These are phyloP conservation scores for Morone chrysops DNA, from an alignment of 2,113 vertebrate genomes.

Conservation along the genomic window DNA sequence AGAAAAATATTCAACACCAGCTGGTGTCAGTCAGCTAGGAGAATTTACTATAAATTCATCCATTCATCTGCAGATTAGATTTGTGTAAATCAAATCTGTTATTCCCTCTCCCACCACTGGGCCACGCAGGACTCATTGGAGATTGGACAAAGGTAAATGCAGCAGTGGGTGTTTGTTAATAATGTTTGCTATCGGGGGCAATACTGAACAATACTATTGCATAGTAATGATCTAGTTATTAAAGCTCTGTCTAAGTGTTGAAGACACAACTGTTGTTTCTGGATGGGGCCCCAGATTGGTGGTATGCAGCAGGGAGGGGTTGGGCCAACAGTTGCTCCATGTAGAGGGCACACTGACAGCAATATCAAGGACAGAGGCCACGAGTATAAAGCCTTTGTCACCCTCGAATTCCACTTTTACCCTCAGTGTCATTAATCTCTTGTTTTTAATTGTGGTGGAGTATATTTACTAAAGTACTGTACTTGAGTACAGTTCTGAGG, in stretches of 20 bases:
- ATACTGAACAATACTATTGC: constrained; percentile 10
- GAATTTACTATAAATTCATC: constrained; percentile 35
- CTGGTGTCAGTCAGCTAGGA: constrained; percentile 58
- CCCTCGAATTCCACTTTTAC: constrained; percentile 44
- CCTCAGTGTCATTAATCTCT: constrained; percentile 20
- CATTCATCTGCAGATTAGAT: constrained; percentile 1
- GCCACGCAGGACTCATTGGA: neutral
- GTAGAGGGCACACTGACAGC: constrained; percentile 75
- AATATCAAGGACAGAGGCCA: constrained; percentile 77
- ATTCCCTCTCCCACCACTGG: neutral
- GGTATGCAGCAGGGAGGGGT: constrained; percentile 74
- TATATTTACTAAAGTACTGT: neutral
- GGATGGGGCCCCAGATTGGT: constrained; percentile 69
- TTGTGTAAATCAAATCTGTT: neutral
- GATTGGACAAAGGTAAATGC: neutral
- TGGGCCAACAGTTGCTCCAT: constrained; percentile 72
- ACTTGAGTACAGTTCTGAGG: neutral
- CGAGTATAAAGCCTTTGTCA: constrained; percentile 58
- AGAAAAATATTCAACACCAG: constrained; percentile 58
- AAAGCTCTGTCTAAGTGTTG: constrained; percentile 57
- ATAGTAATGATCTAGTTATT: constrained; percentile 43
- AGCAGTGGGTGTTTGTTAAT: neutral
- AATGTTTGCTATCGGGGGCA: neutral
- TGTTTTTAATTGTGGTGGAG: neutral
- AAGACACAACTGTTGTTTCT: constrained; percentile 77